phyloP scores from a whole-genome alignment of 1,140 invertebrate species.

The Globodera ellingtonae region DNA sequence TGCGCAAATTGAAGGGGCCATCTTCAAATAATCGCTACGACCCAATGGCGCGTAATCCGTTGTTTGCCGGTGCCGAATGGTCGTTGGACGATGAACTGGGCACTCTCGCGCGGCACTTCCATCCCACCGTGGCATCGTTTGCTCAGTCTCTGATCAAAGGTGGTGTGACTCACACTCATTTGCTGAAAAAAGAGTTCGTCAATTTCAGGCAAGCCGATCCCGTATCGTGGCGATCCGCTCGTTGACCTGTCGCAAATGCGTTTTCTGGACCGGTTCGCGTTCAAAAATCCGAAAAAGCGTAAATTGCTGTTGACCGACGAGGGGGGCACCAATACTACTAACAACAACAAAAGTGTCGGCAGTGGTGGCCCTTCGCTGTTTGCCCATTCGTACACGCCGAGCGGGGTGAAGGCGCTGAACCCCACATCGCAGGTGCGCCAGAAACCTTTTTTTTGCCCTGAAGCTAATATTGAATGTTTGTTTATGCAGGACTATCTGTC shows the following conservation, averaged over 20 bases:
- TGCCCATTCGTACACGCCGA: constrained; percentile 37
- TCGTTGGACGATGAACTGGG: constrained; percentile 76
- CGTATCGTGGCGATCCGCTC: constrained; percentile 87
- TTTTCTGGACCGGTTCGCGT: constrained; percentile 91
- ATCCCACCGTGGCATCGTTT: constrained; percentile 87
- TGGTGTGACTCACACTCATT: constrained; percentile 52
- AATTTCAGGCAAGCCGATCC: constrained; percentile 68
- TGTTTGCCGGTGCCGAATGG: constrained; percentile 76
- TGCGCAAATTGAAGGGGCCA: background rate
- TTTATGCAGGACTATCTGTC: constrained; percentile 71
- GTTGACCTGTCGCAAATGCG: constrained; percentile 84
- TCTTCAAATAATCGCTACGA: constrained; percentile 70
- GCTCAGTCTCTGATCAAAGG: constrained; percentile 79
- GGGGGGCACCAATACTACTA: background rate
- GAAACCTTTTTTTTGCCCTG: background rate
- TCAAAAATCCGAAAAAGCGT: constrained; percentile 87
- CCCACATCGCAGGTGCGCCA: constrained; percentile 48
- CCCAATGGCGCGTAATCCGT: constrained; percentile 79
- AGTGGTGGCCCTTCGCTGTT: constrained; percentile 1
- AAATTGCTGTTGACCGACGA: constrained; percentile 21
- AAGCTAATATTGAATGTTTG: background rate
- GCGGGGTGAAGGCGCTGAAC: constrained; percentile 31
- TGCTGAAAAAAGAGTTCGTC: constrained; percentile 23
- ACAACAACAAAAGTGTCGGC: background rate
- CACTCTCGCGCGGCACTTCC: constrained; percentile 77